These are phyloP conservation scores for Delia radicum DNA, from an alignment of 1,140 invertebrate species.

Conservation along the genomic window DNA sequence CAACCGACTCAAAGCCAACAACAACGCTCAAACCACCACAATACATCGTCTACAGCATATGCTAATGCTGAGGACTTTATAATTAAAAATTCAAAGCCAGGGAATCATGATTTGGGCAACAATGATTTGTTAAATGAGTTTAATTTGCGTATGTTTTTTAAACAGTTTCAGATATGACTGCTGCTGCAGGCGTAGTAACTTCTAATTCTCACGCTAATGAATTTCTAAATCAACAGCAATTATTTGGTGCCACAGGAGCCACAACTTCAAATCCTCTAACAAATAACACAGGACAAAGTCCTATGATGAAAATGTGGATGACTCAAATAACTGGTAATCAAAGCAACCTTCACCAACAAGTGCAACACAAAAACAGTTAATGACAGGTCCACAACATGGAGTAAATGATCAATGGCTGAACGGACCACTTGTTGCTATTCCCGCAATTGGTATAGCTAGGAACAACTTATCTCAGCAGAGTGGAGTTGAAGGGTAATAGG, in stretches of 20 bases:
- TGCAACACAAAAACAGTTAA: background rate
- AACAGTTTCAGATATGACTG: slow-evolving; percentile 25
- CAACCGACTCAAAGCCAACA: background rate
- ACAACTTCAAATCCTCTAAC: background rate
- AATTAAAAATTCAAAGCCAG: slow-evolving; percentile 31
- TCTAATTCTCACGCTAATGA: slow-evolving; percentile 21
- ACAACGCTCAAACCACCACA: slow-evolving; percentile 12
- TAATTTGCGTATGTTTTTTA: slow-evolving; percentile 47
- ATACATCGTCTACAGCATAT: slow-evolving; percentile 23
- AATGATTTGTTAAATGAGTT: slow-evolving; percentile 47
- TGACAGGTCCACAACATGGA: background rate
- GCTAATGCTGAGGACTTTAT: slow-evolving; percentile 54
- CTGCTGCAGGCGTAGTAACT: slow-evolving; percentile 10
- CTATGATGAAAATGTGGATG: slow-evolving; percentile 56
- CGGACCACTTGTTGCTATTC: slow-evolving; percentile 28
- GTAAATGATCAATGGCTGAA: slow-evolving; percentile 13
- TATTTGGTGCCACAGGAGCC: slow-evolving; percentile 26
- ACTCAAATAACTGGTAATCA: slow-evolving; percentile 27
- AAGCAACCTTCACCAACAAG: background rate
- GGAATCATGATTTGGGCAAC: slow-evolving; percentile 26
- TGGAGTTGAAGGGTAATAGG: background rate
- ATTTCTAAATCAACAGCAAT: slow-evolving; percentile 35
- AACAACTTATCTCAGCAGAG: too few relatives aligned
- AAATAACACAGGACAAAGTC: slow-evolving; percentile 41
- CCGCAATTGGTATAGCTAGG: background rate